Base-by-base conservation (phyloP, 2,888 invertebrate species). In the Eumerus sabulonum region DNA sequence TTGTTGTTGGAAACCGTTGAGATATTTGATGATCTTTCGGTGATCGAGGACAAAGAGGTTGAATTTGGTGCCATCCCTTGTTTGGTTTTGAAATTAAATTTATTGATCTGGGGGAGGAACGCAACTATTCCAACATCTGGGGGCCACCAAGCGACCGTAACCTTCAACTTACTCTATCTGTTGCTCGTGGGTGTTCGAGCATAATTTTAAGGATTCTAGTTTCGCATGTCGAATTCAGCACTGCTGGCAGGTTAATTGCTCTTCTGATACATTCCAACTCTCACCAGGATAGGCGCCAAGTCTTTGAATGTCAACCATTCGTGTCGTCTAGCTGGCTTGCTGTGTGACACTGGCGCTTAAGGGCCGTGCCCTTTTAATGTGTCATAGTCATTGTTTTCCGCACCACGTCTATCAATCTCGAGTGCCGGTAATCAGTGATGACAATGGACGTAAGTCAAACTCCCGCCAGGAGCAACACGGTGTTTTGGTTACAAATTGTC, bases 341-440 rank as follows among this genome's bases (percentile, higher is more conserved):
- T 67, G 60, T 57, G 56, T 19, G 54, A 68, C 77, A 56, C 42
- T 57, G 77, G 73, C 77, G 73, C 77, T 77, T 53, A 73, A 68
- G 72, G 63, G 67, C 77, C 47, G 17, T 76, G 38, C 54, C 66
- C 42, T n/a, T 47, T 40, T 18, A 67, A 77, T 50, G 77, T 68
- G 62, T 68, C 35, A 64, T 57, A 40, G 57, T 68, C 48, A 35
- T 76, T 68, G 56, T 76, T 62, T 68, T 50, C 50, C 1, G 13
- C 18, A 1, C 5, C 9, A 45, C 36, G 13, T 2, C 60, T 16
- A 4, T 40, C 36, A 48, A 48, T 70, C 44, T 64, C 16, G 17
- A 17, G 38, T 56, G 62, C 51, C 56, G 50, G 38, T 66, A 59
- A 67, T 76, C 35, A 76, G 59, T 71, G 51, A 38, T 60, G 14